Conservation (phyloP, 2,113 vertebrate genomes). For the Antennarius striatus region DNA sequence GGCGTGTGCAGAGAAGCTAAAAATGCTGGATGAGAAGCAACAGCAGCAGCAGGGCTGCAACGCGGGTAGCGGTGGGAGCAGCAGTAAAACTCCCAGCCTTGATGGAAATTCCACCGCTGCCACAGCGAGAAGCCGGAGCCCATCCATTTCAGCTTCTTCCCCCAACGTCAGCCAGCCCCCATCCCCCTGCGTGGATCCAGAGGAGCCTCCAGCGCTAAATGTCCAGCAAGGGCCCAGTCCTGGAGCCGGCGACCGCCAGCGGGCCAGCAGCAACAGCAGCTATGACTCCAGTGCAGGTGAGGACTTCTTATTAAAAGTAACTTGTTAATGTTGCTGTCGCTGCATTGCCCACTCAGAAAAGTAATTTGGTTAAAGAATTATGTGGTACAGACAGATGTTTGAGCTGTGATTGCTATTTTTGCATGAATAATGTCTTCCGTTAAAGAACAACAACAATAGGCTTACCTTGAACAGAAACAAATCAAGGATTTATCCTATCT, state of each 20-base stretch:
- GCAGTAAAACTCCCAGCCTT: constrained; percentile 67
- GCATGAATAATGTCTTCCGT: too few species aligned
- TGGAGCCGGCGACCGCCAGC: constrained; percentile 65
- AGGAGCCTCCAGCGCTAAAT: constrained; percentile 70
- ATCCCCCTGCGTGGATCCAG: constrained; percentile 78
- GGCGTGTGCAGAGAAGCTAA: constrained; percentile 91
- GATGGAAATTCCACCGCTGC: constrained; percentile 62
- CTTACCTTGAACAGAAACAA: too few species aligned
- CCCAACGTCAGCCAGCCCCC: constrained; percentile 79
- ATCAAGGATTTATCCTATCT: too few species aligned
- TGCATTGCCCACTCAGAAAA: too few species aligned
- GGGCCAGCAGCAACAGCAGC: constrained; percentile 84
- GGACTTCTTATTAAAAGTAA: constrained; percentile 7
- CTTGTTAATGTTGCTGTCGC: too few species aligned
- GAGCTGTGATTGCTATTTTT: too few species aligned
- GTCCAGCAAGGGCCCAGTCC: constrained; percentile 54
- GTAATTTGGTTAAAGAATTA: too few species aligned
- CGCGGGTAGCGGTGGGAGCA: constrained; percentile 25
- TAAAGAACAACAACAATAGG: too few species aligned
- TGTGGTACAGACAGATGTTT: too few species aligned
- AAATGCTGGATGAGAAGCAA: constrained; percentile 88
- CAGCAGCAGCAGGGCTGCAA: constrained; percentile 63
- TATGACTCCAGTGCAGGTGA: constrained; percentile 83
- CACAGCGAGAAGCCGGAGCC: constrained; percentile 69
- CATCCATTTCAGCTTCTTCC: constrained; percentile 76